These are phyloP conservation scores for Anarsia innoxiella DNA, from an alignment of 2,888 invertebrate species.

Conservation along the genomic window DNA sequence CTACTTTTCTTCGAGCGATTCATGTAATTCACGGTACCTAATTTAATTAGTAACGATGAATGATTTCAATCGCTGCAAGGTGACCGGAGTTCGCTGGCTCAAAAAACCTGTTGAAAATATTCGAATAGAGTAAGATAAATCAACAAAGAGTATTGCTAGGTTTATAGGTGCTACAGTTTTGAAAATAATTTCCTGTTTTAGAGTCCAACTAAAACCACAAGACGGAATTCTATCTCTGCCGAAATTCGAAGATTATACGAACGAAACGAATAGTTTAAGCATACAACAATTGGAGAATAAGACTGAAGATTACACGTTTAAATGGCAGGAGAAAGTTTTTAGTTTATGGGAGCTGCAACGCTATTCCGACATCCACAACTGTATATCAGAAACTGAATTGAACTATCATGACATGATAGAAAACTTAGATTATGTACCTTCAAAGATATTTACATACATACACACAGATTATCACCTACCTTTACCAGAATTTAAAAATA, in stretches of 20 bases:
- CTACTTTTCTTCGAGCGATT: not conserved
- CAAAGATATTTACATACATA: conserved; percentile 73
- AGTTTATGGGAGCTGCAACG: conserved; percentile 76
- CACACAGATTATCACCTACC: conserved; percentile 72
- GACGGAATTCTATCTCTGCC: conserved; percentile 47
- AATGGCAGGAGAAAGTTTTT: conserved; percentile 85
- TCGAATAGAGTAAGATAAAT: conserved; percentile 70
- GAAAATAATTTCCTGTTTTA: too few species aligned
- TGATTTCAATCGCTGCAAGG: conserved; percentile 46
- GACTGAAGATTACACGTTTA: conserved; percentile 57
- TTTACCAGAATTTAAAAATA: conserved; percentile 34
- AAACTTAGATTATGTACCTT: conserved; percentile 39
- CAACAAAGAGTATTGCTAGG: too few species aligned
- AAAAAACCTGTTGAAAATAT: conserved; percentile 64
- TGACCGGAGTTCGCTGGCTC: conserved; percentile 66
- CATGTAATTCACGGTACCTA: not conserved
- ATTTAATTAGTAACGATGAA: conserved; percentile 32
- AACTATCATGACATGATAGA: conserved; percentile 41
- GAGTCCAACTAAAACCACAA: conserved; percentile 50
- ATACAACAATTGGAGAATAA: conserved; percentile 29
- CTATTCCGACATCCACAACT: conserved; percentile 77
- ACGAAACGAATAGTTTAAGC: conserved; percentile 24
- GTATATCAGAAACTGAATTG: conserved; percentile 74
- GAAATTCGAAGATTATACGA: conserved; percentile 50
- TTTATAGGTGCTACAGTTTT: too few species aligned